These are phyloP conservation scores for Potamarius usumacintae DNA, from an alignment of 2,113 vertebrate species.

Conservation along the genomic window DNA sequence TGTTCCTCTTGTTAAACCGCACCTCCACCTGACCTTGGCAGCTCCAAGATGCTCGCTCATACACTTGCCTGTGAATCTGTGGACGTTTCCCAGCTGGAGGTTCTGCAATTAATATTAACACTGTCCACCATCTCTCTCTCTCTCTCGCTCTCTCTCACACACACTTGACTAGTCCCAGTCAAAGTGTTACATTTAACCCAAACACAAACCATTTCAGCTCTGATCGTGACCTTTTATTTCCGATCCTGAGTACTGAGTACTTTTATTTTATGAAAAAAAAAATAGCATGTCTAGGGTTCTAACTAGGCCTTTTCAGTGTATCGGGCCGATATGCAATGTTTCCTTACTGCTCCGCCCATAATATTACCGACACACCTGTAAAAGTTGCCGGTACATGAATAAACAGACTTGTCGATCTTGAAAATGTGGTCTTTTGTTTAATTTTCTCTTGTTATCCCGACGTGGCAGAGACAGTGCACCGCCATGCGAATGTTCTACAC, in stretches of 20 bases:
- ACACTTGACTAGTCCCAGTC: too few relatives aligned
- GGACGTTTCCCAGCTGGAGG: slow-evolving; percentile 37
- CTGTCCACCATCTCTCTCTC: slow-evolving; percentile 22
- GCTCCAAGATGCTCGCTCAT: slow-evolving; percentile 4
- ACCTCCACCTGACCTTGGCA: slow-evolving; percentile 42
- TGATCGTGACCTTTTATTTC: neutral
- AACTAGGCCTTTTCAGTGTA: too few relatives aligned
- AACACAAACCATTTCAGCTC: slow-evolving; percentile 9
- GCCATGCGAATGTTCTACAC: too few relatives aligned
- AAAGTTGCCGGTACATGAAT: too few relatives aligned
- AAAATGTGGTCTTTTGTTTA: too few relatives aligned
- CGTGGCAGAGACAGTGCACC: too few relatives aligned
- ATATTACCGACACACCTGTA: too few relatives aligned
- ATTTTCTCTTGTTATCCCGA: too few relatives aligned
- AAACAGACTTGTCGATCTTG: too few relatives aligned
- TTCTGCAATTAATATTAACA: slow-evolving; percentile 38
- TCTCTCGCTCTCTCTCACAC: neutral
- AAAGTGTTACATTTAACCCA: slow-evolving; percentile 24
- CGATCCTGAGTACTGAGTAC: slow-evolving; percentile 2
- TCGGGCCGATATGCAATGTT: too few relatives aligned
- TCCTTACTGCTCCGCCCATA: too few relatives aligned
- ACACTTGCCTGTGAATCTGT: slow-evolving; percentile 32
- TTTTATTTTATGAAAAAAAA: slow-evolving; percentile 7
- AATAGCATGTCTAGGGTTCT: neutral
- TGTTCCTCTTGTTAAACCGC: slow-evolving; percentile 30